Conservation (phyloP, 2,113 vertebrate species). For the Pica pica region DNA sequence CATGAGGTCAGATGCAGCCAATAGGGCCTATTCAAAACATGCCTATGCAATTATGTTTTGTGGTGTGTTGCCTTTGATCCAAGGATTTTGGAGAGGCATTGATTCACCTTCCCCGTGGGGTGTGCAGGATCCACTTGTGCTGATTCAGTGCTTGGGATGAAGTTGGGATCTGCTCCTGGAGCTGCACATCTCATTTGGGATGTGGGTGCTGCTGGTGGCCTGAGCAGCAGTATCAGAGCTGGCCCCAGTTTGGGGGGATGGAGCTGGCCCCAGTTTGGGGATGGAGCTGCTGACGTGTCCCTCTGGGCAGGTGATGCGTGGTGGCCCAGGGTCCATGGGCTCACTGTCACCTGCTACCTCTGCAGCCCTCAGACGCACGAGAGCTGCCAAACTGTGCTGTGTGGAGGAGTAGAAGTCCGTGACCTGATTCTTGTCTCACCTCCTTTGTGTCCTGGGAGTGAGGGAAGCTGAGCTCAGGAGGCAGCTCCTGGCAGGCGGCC, state of each 20-base stretch:
- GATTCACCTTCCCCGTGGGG: background rate
- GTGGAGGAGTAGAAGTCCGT: background rate
- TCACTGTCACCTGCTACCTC: background rate
- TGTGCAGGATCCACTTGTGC: background rate
- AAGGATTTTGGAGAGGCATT: background rate
- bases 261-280: background rate
- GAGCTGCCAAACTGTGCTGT: background rate
- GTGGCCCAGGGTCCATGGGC: background rate
- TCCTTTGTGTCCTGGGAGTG: background rate
- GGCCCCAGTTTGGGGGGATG: background rate
- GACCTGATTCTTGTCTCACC: background rate
- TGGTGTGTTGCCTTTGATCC: background rate
- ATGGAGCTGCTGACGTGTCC: background rate
- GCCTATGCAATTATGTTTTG: background rate
- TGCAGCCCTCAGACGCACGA: background rate
- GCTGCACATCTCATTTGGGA: background rate
- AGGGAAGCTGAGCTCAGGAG: background rate
- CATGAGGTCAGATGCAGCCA: constrained; percentile 51
- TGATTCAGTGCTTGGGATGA: background rate
- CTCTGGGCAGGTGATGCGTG: accelerated
- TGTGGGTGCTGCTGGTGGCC: background rate
- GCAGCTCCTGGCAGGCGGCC: background rate
- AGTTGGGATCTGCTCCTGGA: background rate
- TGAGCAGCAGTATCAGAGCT: background rate
- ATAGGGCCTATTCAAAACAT: constrained; percentile 13